These are phyloP conservation scores for Eremobia ochroleuca DNA, from an alignment of 2,888 invertebrate species.

Conservation along the genomic window DNA sequence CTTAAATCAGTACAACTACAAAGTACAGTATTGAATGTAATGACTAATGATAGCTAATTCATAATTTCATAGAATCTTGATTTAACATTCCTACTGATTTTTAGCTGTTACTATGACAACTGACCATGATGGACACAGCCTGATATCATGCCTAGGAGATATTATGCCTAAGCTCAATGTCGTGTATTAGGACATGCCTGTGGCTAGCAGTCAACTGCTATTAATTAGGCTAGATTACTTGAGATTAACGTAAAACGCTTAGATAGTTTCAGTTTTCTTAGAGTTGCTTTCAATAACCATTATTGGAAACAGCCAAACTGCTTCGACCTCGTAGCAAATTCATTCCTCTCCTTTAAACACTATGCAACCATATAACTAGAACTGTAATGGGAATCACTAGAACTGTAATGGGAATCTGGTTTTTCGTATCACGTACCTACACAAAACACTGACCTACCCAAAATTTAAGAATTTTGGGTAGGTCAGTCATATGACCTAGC, in stretches of 20 bases:
- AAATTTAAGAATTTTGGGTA: no score
- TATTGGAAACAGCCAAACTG: neutral
- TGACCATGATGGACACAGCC: no score
- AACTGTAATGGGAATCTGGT: no score
- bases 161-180: neutral
- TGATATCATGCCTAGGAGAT: neutral
- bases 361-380: neutral
- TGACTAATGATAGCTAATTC: neutral
- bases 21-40: neutral
- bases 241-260: neutral
- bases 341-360: no score
- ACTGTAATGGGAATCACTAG: no score
- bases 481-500: no score
- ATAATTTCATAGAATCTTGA: neutral
- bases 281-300: neutral
- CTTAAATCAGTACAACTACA: neutral
- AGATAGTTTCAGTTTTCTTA: neutral
- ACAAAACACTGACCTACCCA: constrained; percentile 6
- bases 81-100: neutral
- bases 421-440: no score
- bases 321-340: neutral
- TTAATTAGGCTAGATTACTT: neutral
- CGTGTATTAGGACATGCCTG: neutral
- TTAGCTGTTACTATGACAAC: neutral
- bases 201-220: no score